Percentiles rank a stretch among this genome's conserved stretches.
phyloP scores from a whole-genome alignment of 2,113 vertebrate species.

The Calypte anna region DNA sequence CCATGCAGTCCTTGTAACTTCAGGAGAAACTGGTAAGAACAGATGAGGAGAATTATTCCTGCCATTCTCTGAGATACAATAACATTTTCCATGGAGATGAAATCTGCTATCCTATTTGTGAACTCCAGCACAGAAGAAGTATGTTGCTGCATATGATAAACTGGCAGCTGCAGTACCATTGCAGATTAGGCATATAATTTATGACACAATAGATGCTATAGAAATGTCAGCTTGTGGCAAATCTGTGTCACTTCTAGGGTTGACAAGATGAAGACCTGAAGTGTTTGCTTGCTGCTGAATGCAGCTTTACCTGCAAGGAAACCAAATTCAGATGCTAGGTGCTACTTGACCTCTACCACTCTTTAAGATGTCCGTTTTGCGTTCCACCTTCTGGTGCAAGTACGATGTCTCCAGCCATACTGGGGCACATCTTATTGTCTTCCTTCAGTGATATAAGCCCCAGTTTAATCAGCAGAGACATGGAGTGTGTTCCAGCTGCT shows the following conservation, averaged over 20 bases:
- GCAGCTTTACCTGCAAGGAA: neutral
- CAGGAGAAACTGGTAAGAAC: neutral
- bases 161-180: neutral
- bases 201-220: neutral
- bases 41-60: neutral
- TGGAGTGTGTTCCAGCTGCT: neutral
- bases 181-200: neutral
- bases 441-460: neutral
- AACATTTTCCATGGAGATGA: neutral
- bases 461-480: neutral
- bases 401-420: neutral
- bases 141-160: neutral
- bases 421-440: neutral
- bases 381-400: neutral
- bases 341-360: neutral
- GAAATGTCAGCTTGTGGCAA: neutral
- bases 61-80: neutral
- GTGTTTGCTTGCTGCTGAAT: neutral
- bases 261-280: neutral
- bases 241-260: neutral
- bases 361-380: neutral
- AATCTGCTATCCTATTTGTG: neutral
- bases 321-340: neutral
- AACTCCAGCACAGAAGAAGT: neutral
- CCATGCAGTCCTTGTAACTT: neutral